Percentiles rank a stretch among this genome's conserved stretches.
These are phyloP conservation scores for Drosophila ohnishii DNA, from an alignment of 1,140 invertebrate genomes.

Conservation along the genomic window DNA sequence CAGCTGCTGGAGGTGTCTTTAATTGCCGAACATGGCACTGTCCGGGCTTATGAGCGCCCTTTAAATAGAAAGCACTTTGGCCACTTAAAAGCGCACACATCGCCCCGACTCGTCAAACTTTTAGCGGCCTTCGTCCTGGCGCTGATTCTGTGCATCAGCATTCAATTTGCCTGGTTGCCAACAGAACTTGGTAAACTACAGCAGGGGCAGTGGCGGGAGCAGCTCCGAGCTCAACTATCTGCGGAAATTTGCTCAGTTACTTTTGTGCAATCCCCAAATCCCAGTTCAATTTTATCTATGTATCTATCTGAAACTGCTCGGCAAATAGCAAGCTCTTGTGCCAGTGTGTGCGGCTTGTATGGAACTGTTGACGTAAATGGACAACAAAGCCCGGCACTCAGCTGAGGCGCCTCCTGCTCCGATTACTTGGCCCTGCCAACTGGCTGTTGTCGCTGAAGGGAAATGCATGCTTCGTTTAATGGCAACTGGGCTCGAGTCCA, in stretches of 20 bases:
- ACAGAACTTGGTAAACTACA: conserved; percentile 28
- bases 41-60: conserved; percentile 45
- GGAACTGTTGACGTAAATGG: conserved; percentile 79
- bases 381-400: conserved; percentile 77
- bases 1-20: conserved; percentile 48
- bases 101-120: conserved; percentile 36
- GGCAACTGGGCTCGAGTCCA: conserved; percentile 55
- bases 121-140: conserved; percentile 24
- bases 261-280: conserved; percentile 80
- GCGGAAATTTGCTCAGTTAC: conserved; percentile 80
- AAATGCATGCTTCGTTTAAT: conserved; percentile 72
- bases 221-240: conserved; percentile 67
- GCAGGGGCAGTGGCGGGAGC: conserved; percentile 5
- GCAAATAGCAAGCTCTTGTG: conserved; percentile 59
- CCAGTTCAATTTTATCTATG: conserved; percentile 81
- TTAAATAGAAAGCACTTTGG: conserved; percentile 48
- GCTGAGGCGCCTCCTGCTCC: conserved; percentile 41
- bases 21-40: conserved; percentile 48
- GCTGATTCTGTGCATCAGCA: conserved; percentile 56
- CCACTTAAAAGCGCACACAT: conserved; percentile 49
- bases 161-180: conserved; percentile 68
- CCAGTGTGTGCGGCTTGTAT: conserved; percentile 54
- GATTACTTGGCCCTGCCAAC: conserved; percentile 36
- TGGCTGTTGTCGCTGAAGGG: conserved; percentile 32
- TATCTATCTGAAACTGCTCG: conserved; percentile 77